These are phyloP conservation scores for Macaria liturata DNA, from an alignment of 2,888 invertebrate species.

Conservation along the genomic window DNA sequence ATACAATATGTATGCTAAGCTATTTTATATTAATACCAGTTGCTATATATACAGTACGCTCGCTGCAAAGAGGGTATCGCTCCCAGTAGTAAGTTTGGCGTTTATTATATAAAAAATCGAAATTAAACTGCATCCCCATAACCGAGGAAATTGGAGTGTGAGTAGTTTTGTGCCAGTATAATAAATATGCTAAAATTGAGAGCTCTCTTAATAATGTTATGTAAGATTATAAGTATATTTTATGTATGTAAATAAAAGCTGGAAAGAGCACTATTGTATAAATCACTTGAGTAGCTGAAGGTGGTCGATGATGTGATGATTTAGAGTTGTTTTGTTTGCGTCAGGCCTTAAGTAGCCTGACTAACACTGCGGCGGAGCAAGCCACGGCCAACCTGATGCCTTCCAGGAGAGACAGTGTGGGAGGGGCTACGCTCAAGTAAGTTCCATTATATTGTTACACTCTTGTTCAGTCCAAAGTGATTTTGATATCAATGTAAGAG, in stretches of 20 bases:
- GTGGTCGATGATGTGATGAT: background rate
- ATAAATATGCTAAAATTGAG: slow-evolving; percentile 17
- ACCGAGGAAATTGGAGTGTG: slow-evolving; percentile 20
- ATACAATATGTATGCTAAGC: slow-evolving; percentile 33
- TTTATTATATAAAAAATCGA: slow-evolving; percentile 21
- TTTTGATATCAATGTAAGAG: too few relatives aligned
- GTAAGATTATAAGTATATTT: too few relatives aligned
- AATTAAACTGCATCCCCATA: slow-evolving; percentile 25
- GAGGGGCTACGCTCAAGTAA: slow-evolving; percentile 84
- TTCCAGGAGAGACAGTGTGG: slow-evolving; percentile 85
- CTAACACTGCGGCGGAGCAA: slow-evolving; percentile 83
- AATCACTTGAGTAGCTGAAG: slow-evolving; percentile 2
- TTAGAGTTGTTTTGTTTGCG: slow-evolving; percentile 15
- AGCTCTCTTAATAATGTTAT: slow-evolving; percentile 5
- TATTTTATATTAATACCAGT: slow-evolving; percentile 9
- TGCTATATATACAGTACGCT: background rate
- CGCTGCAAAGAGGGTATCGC: slow-evolving; percentile 12
- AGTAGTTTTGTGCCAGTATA: slow-evolving; percentile 27
- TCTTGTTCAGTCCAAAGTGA: too few relatives aligned
- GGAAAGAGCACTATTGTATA: slow-evolving; percentile 19
- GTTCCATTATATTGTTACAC: slow-evolving; percentile 27
- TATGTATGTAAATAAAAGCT: slow-evolving; percentile 20
- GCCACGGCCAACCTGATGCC: slow-evolving; percentile 84
- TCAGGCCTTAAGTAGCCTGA: slow-evolving; percentile 92
- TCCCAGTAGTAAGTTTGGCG: slow-evolving; percentile 39